Percentiles rank a stretch among this genome's conserved stretches.
These are phyloP conservation scores for Tupaia tana DNA, from an alignment of 2,113 vertebrate species.

Conservation along the genomic window DNA sequence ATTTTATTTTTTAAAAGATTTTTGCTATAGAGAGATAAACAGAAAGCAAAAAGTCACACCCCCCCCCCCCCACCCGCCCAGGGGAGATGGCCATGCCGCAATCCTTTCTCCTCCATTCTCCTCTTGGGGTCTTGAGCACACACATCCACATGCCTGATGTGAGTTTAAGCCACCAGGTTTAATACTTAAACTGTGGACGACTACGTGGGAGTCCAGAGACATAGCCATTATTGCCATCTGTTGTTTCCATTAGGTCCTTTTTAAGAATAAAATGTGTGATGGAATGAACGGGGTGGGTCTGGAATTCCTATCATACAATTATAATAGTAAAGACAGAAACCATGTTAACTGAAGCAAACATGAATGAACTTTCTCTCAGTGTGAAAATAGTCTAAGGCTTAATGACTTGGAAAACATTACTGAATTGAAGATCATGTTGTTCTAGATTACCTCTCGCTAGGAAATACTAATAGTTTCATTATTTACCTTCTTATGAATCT, in stretches of 20 bases:
- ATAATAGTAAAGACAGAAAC: background rate
- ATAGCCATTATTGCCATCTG: too few relatives aligned
- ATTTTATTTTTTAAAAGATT: too few relatives aligned
- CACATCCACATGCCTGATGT: too few relatives aligned
- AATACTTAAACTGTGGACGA: too few relatives aligned
- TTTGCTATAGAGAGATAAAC: too few relatives aligned
- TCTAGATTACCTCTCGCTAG: background rate
- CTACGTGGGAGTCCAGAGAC: too few relatives aligned
- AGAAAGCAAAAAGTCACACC: too few relatives aligned
- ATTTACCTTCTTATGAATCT: background rate
- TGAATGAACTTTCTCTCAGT: background rate
- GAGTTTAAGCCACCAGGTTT: too few relatives aligned
- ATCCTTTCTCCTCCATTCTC: too few relatives aligned
- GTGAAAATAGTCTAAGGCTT: background rate
- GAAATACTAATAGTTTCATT: background rate
- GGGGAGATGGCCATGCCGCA: too few relatives aligned
- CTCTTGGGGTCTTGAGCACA: too few relatives aligned
- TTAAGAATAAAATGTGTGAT: background rate
- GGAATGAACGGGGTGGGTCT: accelerated
- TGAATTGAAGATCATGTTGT: background rate
- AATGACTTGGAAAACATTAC: background rate
- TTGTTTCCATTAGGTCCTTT: background rate
- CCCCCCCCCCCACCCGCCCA: too few relatives aligned
- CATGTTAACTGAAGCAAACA: background rate
- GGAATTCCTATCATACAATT: background rate